Percentiles rank a stretch among this genome's conserved stretches.
Conservation (phyloP, 2,888 invertebrate genomes). For the Eumerus sabulonum region DNA sequence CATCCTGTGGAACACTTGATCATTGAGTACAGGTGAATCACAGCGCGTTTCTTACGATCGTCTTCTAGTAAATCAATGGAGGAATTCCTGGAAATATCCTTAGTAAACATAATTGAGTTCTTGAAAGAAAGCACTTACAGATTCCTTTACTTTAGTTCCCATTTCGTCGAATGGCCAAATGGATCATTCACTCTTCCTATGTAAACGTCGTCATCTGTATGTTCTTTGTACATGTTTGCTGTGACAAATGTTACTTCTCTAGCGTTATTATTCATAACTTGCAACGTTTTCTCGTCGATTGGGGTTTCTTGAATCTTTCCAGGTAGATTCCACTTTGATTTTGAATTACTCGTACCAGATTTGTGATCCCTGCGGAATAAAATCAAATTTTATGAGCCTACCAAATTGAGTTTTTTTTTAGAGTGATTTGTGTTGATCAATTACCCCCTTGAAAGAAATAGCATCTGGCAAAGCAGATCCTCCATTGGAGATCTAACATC, state of each 20-base stretch:
- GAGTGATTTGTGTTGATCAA: too few relatives aligned
- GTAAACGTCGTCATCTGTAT: conserved; percentile 72
- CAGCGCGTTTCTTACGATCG: conserved; percentile 85
- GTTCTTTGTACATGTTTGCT: conserved; percentile 49
- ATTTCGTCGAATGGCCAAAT: conserved; percentile 77
- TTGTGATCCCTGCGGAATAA: too few relatives aligned
- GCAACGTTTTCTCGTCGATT: conserved; percentile 12
- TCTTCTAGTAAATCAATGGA: conserved; percentile 70
- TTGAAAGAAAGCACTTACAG: neutral
- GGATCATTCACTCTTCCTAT: conserved; percentile 77
- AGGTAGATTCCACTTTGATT: conserved; percentile 57
- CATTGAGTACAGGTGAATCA: conserved; percentile 91
- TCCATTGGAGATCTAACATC: too few relatives aligned
- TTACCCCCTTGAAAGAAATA: too few relatives aligned
- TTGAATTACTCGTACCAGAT: neutral
- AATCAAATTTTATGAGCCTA: too few relatives aligned
- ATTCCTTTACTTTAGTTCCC: conserved; percentile 73
- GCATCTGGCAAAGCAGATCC: too few relatives aligned
- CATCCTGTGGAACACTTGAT: conserved; percentile 91
- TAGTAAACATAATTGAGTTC: neutral
- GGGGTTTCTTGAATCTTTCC: conserved; percentile 37
- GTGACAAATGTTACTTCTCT: conserved; percentile 58
- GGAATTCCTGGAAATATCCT: conserved; percentile 56
- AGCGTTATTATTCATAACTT: conserved; percentile 16
- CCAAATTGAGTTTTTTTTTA: too few relatives aligned